phyloP scores from a whole-genome alignment of 2,888 invertebrate genomes.

The Drosophila neonasuta region DNA sequence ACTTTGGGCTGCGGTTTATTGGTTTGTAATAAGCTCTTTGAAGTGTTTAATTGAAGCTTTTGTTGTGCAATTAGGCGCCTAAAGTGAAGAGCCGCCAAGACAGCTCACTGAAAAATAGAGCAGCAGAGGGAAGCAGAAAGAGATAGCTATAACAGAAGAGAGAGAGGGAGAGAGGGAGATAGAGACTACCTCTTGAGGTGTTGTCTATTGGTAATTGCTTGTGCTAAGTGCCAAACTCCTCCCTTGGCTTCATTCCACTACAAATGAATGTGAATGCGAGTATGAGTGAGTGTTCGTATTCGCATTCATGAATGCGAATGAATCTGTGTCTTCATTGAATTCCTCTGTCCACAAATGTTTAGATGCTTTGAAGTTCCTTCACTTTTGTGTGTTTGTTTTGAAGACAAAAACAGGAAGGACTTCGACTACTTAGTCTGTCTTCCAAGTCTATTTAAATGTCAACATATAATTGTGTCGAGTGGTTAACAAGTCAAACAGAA shows the following conservation, averaged over 20 bases:
- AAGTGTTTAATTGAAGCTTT: conserved; percentile 77
- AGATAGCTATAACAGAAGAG: background rate
- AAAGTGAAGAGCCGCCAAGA: conserved; percentile 62
- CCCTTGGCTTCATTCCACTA: conserved; percentile 18
- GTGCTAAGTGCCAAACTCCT: conserved; percentile 48
- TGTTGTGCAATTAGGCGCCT: conserved; percentile 76
- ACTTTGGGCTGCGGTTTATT: conserved; percentile 70
- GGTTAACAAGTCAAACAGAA: conserved; percentile 34
- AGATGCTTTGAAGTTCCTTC: conserved; percentile 52
- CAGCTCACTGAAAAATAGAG: background rate
- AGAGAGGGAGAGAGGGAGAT: background rate
- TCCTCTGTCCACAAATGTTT: conserved; percentile 33
- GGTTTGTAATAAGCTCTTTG: conserved; percentile 76
- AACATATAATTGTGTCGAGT: conserved; percentile 21
- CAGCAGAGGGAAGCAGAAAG: background rate
- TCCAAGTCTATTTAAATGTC: conserved; percentile 41
- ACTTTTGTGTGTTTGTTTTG: conserved; percentile 33
- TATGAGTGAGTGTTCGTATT: conserved; percentile 8
- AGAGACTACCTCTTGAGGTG: conserved; percentile 46
- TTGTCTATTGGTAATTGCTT: conserved; percentile 64
- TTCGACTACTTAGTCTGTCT: conserved; percentile 41
- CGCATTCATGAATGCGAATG: conserved; percentile 12
- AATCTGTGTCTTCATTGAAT: conserved; percentile 3
- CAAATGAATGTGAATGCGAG: conserved; percentile 4
- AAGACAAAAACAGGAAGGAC: background rate